phyloP scores from a whole-genome alignment of 2,797 vertebrate species.

The Fistularia tabacaria region DNA sequence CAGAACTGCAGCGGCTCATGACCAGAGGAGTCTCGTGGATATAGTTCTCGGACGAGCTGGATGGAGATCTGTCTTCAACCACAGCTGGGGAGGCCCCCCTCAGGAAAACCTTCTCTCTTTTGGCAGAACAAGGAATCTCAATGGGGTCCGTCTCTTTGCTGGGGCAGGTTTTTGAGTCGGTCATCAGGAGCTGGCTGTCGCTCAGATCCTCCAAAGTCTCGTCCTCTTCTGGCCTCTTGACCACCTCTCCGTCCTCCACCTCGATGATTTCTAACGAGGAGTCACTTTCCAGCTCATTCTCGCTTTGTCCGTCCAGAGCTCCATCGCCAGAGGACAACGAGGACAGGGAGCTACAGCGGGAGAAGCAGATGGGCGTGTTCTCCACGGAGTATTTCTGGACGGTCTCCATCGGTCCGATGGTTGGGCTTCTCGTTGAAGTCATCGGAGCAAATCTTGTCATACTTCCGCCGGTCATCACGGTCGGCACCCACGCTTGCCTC shows the following conservation, averaged over 20 bases:
- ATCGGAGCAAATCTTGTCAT: constrained; percentile 80
- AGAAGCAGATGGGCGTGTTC: constrained; percentile 92
- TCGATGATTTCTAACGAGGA: constrained; percentile 95
- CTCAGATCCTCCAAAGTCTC: constrained; percentile 78
- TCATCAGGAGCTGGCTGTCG: constrained; percentile 77
- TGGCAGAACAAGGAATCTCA: constrained; percentile 77
- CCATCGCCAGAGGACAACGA: constrained; percentile 92
- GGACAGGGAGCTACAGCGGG: constrained; percentile 93
- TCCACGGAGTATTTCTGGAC: constrained; percentile 89
- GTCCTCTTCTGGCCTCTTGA: constrained; percentile 69
- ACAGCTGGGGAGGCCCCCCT: constrained; percentile 73
- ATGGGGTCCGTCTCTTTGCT: constrained; percentile 78
- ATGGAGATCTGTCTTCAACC: constrained; percentile 88
- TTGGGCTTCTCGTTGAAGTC: constrained; percentile 66
- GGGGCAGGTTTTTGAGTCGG: constrained; percentile 66
- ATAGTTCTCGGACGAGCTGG: constrained; percentile 95
- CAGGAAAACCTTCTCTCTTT: constrained; percentile 80
- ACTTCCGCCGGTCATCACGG: constrained; percentile 76
- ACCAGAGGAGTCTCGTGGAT: constrained; percentile 96
- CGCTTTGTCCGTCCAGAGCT: constrained; percentile 84
- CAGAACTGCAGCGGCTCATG: constrained; percentile 96
- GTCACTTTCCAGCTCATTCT: constrained; percentile 90
- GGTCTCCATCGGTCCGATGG: constrained; percentile 76
- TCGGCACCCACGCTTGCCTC: constrained; percentile 85
- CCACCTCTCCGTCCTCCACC: constrained; percentile 78